Evolutionary conservation across 1,140 invertebrate genomes (phyloP), one percentile per base, ranked within the genome.

Genomic region (Achroia grisella): DNA sequence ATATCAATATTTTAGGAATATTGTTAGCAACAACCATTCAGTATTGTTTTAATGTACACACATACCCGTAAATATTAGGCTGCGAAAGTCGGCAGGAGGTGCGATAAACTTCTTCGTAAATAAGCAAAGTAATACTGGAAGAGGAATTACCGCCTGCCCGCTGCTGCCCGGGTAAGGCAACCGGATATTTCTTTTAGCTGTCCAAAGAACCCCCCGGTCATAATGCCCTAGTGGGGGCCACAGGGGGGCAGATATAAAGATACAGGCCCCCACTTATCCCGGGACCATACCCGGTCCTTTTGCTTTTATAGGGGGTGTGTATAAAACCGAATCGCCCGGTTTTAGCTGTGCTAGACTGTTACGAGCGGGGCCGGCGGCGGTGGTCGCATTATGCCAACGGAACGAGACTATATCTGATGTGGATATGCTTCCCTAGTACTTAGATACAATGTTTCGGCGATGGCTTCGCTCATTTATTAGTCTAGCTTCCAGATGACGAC

Each of bases 271-370:
- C 83, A 81, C 79, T 85, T 84, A 84, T 82, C 74, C 77, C 73
- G 63, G 66, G 74, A 74, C 74, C 73, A 80, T 77, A 79, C 72
- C 74, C 77, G 74, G 81, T 83, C 81, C 74, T 83, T 84, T 86
- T 79, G 78, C 82, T 85, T 86, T 86, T 86, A 86, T 86, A 80
- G 80, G 78, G 82, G 86, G 84, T 85, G 76, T 81, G 72, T 84
- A 79, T 85, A 84, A 85, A 85, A 85, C 80, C 72, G 74, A 82
- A 80, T 77, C 71, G 67, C 63, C 66, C 53, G 63, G 63, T 65
- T 70, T 63, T 67, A 64, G 67, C 53, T 55, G 60, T 55, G 58
- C 54, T 63, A 54, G 60, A 68, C 59, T 51, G 79, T 84, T 81
- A 84, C 77, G 75, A 81, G 60, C 76, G 72, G 58, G 57, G 60